Base-by-base conservation (phyloP, 2,888 invertebrate genomes). In the Tillus elongatus region DNA sequence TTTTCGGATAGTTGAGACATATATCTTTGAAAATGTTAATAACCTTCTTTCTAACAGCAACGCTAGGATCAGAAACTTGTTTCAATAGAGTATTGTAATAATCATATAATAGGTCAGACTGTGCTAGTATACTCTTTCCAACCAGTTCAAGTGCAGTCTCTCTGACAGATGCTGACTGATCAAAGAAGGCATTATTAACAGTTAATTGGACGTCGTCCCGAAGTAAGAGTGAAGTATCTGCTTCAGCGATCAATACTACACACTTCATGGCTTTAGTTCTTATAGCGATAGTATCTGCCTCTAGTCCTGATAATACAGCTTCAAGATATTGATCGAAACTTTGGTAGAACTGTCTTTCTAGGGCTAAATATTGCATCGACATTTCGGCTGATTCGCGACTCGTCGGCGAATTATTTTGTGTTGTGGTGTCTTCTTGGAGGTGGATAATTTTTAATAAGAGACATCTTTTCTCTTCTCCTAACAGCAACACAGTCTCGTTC, bases 241-340 rank as follows among this genome's bases (percentile, higher is more conserved):
- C 91, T 66, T 96, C 95, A 36, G 96, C 91, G 43, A 96, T 92
- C 73, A 87, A 86, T 29, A 92, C 88, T 49, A 96, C 70, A 63
- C 95, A 95, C 67, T 92, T 91, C 86, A 96, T 90, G 30, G 95
- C 95, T 68, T 91, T 90, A 9, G 93, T 92, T 54, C 95, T 73
- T 39, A 96, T 87, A 36, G 90, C 87, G 50, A 95, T 91, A 10
- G 84, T 81, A 39, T 84, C 83, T 63, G 89, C 89, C 51, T 77
- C 78, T 35, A 87, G 66, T 32, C n/a, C n/a, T n/a, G n/a, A n/a
- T n/a, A n/a, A n/a, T 52, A 75, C 75, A 61, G 74, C 72, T 49
- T 81, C 79, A 32, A 90, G 69, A 62, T 87, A 89, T 44, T 75
- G 74, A 67, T 95, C 91, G 67, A 95, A 95, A 53, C 90, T 90